Evolutionary conservation across 1,140 invertebrate species (phyloP).

Genomic region (Lepidostoma basale): DNA sequence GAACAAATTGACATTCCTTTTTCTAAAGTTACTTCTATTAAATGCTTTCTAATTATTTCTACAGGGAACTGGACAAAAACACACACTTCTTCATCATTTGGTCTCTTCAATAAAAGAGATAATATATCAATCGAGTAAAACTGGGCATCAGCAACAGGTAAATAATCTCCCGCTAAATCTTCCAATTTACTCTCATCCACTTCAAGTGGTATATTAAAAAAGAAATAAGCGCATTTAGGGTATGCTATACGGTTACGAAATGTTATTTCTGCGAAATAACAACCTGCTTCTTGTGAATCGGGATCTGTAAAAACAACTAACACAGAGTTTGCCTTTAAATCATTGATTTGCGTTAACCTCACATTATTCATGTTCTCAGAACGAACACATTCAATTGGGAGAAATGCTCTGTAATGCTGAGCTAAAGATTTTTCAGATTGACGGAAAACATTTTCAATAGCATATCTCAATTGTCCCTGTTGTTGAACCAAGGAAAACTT

Average conservation of each 20-base stretch:
- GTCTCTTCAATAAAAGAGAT: constrained; percentile 74
- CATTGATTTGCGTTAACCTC: constrained; percentile 53
- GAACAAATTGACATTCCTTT: constrained; percentile 60
- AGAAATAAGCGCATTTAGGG: constrained; percentile 47
- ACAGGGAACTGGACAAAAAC: constrained; percentile 73
- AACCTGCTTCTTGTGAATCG: constrained; percentile 47
- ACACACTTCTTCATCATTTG: constrained; percentile 58
- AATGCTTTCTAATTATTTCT: constrained; percentile 56
- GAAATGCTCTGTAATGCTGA: constrained; percentile 63
- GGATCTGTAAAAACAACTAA: constrained; percentile 52
- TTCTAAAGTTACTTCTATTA: constrained; percentile 53
- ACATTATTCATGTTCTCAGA: constrained; percentile 47
- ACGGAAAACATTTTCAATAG: constrained; percentile 73
- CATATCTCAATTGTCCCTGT: constrained; percentile 72
- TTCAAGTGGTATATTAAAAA: constrained; percentile 49
- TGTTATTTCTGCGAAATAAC: constrained; percentile 55
- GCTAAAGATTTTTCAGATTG: constrained; percentile 70
- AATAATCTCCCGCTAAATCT: constrained; percentile 50
- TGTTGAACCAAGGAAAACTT: constrained; percentile 84
- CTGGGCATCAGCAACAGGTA: constrained; percentile 69
- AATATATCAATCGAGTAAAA: constrained; percentile 83
- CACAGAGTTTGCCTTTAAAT: constrained; percentile 51
- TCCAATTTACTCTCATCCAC: constrained; percentile 49
- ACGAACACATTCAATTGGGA: constrained; percentile 59
- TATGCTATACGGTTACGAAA: constrained; percentile 38